Evolutionary conservation across 2,113 vertebrate genomes (phyloP), one percentile per base, ranked within the genome.

Genomic region (Colinus virginianus): DNA sequence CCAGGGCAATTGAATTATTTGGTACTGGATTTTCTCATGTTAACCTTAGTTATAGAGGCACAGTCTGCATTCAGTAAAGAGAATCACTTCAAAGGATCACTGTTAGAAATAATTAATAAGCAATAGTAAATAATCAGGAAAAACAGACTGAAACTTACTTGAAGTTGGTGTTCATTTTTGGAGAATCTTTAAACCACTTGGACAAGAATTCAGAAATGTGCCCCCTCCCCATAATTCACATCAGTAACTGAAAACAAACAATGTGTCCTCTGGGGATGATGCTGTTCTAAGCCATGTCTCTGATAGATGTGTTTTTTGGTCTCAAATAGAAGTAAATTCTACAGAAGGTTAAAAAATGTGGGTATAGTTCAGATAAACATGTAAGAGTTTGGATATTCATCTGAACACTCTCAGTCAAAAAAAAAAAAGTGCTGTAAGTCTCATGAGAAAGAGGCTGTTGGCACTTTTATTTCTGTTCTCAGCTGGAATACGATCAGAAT

Each of bases 391-490:
- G 72, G 80, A 93, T 89, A 90, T 59, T 58, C 78, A 85, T 87
- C 74, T 80, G 86, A 95, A 93, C 3, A 1, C 62, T 63, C 87
- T 94, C 71, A 84, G 86, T 74, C 70, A 72, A 67, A 53, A 92
- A 92, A 90, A 90, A 91, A 91, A 90, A 87, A 2, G 36, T 66
- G 28, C 74, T 61, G 5, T 40, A 77, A 84, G 32, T 72, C 95
- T 94, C 15, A 2, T 88, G 94, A 96, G 95, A 93, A 95, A 80
- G 69, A 74, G 48, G 18, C 77, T 92, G 86, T 74, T 77, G 88
- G 71, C 67, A 56, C 80, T 94, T 90, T 88, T 94, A 62, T 93
- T 94, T 95, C 88, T 96, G 26, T 74, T 96, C 90, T 95, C 91
- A 95, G 84, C 78, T 95, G 91, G 93, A 96, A 83, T 83, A 94